Conservation (phyloP, 2,113 vertebrate genomes). For the Cettia cetti region DNA sequence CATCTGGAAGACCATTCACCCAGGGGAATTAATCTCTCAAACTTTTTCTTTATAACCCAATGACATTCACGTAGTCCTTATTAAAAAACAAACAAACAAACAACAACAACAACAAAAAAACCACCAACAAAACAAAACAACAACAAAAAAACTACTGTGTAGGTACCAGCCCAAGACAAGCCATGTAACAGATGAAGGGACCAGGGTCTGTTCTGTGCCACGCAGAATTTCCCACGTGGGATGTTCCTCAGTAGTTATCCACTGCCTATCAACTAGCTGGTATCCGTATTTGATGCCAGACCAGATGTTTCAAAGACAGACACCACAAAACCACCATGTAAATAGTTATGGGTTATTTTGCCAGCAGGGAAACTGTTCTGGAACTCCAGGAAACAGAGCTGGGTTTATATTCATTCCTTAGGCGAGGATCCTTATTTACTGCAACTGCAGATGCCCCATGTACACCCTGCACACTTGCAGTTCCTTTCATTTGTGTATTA, state of each 20-base stretch:
- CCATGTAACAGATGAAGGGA: not conserved
- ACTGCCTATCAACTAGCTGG: not conserved
- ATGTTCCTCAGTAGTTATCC: not conserved
- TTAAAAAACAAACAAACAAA: no score
- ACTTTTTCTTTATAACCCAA: not conserved
- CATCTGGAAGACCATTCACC: not conserved
- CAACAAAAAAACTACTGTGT: no score
- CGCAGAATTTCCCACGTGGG: not conserved
- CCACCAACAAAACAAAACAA: no score
- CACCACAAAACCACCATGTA: not conserved
- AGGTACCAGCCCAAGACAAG: not conserved
- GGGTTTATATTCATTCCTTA: not conserved
- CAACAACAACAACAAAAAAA: no score
- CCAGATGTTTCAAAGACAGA: not conserved
- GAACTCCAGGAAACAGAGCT: not conserved
- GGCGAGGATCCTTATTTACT: not conserved
- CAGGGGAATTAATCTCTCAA: not conserved
- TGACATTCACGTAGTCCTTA: not conserved
- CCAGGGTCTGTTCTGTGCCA: not conserved
- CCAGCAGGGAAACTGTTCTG: not conserved
- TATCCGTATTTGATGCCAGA: not conserved
- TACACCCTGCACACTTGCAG: not conserved
- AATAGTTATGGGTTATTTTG: not conserved
- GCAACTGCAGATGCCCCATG: not conserved
- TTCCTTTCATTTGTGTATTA: not conserved